Conservation (phyloP, 2,888 invertebrate genomes). For the Sceliomorpha sp. region DNA sequence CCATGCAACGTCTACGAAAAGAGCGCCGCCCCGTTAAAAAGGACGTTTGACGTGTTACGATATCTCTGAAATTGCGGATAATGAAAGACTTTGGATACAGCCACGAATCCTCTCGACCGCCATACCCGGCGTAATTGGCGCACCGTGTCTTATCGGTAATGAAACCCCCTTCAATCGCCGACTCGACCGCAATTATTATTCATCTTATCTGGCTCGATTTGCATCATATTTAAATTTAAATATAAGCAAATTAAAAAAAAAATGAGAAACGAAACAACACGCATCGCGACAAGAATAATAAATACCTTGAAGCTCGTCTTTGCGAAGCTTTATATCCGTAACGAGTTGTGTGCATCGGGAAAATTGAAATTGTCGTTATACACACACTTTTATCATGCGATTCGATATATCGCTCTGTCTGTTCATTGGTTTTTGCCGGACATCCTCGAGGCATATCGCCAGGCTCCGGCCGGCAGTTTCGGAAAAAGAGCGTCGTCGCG, state of each 20-base stretch:
- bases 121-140: conserved; percentile 44
- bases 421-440: conserved; percentile 63
- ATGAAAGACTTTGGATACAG: conserved; percentile 4
- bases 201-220: conserved; percentile 75
- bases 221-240: conserved; percentile 77
- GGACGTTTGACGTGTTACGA: no score
- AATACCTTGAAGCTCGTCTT: conserved; percentile 18
- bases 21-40: no score
- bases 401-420: conserved; percentile 50
- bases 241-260: no score
- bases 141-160: conserved; percentile 64
- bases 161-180: conserved; percentile 51
- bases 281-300: conserved; percentile 12
- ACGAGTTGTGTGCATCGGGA: conserved; percentile 23
- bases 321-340: conserved; percentile 13
- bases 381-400: conserved; percentile 42
- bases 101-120: conserved; percentile 18
- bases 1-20: no score
- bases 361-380: conserved; percentile 40
- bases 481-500: conserved; percentile 46
- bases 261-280: no score
- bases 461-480: conserved; percentile 29
- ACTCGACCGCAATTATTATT: conserved; percentile 71
- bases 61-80: no score
- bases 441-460: conserved; percentile 57